phyloP scores from a whole-genome alignment of 1,140 invertebrate genomes.

The Saxidomus purpurata region DNA sequence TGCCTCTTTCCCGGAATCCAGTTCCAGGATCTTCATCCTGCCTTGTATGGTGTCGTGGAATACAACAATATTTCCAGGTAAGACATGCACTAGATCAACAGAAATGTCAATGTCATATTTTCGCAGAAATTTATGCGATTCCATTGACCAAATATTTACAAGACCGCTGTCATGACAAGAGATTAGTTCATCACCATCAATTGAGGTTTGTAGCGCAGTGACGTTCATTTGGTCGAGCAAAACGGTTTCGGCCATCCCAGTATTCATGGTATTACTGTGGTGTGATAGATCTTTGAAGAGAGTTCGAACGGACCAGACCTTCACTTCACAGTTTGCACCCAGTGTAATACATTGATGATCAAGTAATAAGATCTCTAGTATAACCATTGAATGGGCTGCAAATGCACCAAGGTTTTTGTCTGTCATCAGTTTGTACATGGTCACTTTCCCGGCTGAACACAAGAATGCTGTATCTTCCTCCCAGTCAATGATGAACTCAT shows the following conservation, averaged over 20 bases:
- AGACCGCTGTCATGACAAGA: constrained; percentile 63
- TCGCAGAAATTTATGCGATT: constrained; percentile 11
- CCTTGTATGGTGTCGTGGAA: constrained; percentile 38
- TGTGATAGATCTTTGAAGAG: constrained; percentile 24
- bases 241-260: neutral
- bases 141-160: constrained; percentile 71
- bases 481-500: constrained; percentile 67
- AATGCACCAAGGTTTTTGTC: constrained; percentile 60
- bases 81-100: constrained; percentile 60
- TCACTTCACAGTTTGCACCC: constrained; percentile 55
- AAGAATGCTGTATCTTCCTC: constrained; percentile 69
- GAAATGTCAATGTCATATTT: constrained; percentile 62
- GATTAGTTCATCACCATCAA: constrained; percentile 64
- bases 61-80: constrained; percentile 47
- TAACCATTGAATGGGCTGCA: constrained; percentile 52
- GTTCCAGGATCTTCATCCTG: constrained; percentile 54
- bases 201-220: constrained; percentile 58
- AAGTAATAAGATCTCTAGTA: constrained; percentile 54
- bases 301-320: constrained; percentile 62
- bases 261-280: neutral
- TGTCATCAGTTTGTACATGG: constrained; percentile 65
- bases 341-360: constrained; percentile 66
- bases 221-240: constrained; percentile 68
- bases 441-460: constrained; percentile 68
- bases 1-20: constrained; percentile 33